Conservation (phyloP, 2,113 vertebrate species). For the Heterochromis multidens region DNA sequence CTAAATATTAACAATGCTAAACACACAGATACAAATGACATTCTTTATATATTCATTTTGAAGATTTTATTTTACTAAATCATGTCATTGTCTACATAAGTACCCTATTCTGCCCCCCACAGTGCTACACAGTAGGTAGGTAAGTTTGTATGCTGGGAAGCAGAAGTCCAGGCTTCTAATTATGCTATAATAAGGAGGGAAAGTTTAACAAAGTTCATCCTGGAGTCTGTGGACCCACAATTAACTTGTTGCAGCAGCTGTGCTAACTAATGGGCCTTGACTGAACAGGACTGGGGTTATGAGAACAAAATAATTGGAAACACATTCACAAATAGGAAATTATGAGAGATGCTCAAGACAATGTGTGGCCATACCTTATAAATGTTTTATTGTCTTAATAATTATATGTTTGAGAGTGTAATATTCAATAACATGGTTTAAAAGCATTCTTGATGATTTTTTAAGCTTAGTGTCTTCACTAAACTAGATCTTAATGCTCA, state of each 20-base stretch:
- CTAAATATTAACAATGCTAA: not conserved
- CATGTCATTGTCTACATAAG: not conserved
- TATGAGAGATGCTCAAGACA: not conserved
- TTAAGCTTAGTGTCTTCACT: not conserved
- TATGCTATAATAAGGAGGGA: not conserved
- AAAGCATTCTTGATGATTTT: not conserved
- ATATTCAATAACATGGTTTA: not conserved
- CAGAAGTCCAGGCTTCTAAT: not conserved
- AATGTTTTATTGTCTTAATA: not conserved
- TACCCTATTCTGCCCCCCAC: not conserved
- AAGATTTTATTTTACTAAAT: not conserved
- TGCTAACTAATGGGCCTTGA: not conserved
- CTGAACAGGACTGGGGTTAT: not conserved
- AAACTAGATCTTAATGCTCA: not conserved
- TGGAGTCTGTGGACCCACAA: not conserved
- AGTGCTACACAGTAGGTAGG: not conserved
- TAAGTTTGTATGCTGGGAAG: not conserved
- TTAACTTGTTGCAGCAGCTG: not conserved
- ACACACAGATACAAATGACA: not conserved
- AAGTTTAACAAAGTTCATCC: not conserved
- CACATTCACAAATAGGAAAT: not conserved
- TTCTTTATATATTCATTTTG: not conserved
- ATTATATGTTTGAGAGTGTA: not conserved
- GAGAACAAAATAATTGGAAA: slow-evolving; percentile 7
- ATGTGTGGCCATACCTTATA: not conserved